Evolutionary conservation across 2,797 vertebrate species (phyloP).

Genomic region (Cetoscarus ocellatus): DNA sequence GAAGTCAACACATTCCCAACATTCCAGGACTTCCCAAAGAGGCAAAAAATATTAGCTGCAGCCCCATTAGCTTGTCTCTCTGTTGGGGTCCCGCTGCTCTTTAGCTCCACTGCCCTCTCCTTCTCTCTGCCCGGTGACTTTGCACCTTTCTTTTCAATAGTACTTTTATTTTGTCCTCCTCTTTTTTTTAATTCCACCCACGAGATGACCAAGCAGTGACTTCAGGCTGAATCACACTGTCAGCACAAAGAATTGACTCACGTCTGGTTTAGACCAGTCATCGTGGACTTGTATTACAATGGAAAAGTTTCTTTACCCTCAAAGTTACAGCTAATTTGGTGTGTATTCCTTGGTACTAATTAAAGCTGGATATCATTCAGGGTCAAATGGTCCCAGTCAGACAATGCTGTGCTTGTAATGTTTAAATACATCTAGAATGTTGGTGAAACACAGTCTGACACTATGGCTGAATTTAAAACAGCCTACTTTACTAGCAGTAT

Average conservation of each 20-base stretch:
- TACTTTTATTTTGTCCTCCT: conserved; percentile 18
- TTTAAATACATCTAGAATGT: too few relatives aligned
- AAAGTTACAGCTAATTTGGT: too few relatives aligned
- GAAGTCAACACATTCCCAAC: conserved; percentile 90
- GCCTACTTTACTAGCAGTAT: too few relatives aligned
- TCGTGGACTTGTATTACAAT: conserved; percentile 26
- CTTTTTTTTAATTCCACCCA: conserved; percentile 47
- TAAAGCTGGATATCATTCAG: too few relatives aligned
- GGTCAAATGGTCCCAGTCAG: too few relatives aligned
- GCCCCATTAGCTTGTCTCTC: conserved; percentile 45
- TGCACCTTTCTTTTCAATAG: conserved; percentile 55
- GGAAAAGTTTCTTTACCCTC: conserved; percentile 34
- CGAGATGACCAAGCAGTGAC: conserved; percentile 52
- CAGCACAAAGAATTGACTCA: conserved; percentile 41
- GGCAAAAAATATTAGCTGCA: conserved; percentile 84
- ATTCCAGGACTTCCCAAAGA: conserved; percentile 90
- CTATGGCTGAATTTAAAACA: too few relatives aligned
- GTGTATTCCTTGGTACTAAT: too few relatives aligned
- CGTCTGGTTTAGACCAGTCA: conserved; percentile 50
- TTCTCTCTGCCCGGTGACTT: conserved; percentile 54
- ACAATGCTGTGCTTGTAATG: too few relatives aligned
- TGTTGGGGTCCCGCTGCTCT: conserved; percentile 48
- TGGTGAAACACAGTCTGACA: too few relatives aligned
- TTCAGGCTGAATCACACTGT: conserved; percentile 46
- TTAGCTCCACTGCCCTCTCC: conserved; percentile 34